Evolutionary conservation across 2,888 invertebrate species (phyloP), one percentile per base, ranked within the genome.

Genomic region (Hedychridium roseum): DNA sequence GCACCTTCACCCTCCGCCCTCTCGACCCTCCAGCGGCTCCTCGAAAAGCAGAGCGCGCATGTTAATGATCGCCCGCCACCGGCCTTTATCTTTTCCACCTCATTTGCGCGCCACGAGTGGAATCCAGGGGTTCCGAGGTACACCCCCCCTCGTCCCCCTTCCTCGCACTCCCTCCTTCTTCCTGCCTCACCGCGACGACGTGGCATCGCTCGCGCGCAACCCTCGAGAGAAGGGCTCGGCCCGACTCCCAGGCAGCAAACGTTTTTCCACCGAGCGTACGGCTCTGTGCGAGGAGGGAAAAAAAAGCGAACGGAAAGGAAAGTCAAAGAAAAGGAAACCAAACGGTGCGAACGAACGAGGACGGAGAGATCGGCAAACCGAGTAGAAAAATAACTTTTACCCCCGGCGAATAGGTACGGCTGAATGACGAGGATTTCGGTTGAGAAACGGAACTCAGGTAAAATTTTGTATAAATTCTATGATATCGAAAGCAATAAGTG

Each of bases 31-130:
- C 44, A 65, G 54, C 57, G 59, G 50, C 58, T 67, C 55, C 64
- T 70, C 71, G 68, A 70, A n/a, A 66, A 74, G 70, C 70, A 59
- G 66, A 68, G 70, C 66, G 71, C 64, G 74, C 74, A 76, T 76
- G 75, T 78, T 78, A 78, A 78, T 78, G 78, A 78, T 78, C 78
- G 73, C 73, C 70, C 58, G 68, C 67, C 68, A 65, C 66, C n/a
- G 63, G 74, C 71, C 73, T 76, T 77, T 76, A 78, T 78, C 76
- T 78, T 78, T 78, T 78, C 77, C 78, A 76, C 78, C 76, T 78
- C 78, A 78, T 78, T 78, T 78, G 77, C 74, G 71, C 71, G 64
- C 62, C 66, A 63, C 64, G 71, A 70, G 71, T 71, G 66, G 66
- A 64, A 63, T 64, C 43, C 55, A 62, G 64, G 64, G 55, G 45